Evolutionary conservation across 2,888 invertebrate genomes (phyloP), one percentile per base, ranked within the genome.

Genomic region (Oxycera nigricornis): DNA sequence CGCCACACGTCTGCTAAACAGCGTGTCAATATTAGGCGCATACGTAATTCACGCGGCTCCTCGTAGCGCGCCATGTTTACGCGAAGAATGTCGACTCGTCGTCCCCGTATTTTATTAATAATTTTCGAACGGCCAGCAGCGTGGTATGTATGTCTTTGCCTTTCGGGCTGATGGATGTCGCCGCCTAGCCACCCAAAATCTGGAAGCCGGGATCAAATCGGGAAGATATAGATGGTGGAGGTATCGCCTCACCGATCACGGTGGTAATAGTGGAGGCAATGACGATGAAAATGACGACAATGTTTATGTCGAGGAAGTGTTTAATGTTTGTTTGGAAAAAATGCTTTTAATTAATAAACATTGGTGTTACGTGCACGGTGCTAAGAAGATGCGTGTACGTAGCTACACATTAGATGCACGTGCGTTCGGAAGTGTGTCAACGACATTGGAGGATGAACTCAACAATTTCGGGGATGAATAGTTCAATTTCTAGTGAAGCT

Each of bases 271-370:
- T 24, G 7, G 28, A 62, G 62, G 52, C 31, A 26, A 50, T n/a
- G 46, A 70, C 31, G 70, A 68, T 41, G 61, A 59, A n/a, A 7
- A 50, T 62, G 65, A 52, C 70, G 70, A 59, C 55, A 50, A 46
- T 76, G 75, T 76, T 76, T 73, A 74, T 52, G 31, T 65, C 57
- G 57, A 65, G 75, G 73, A 72, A 72, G 72, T 73, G 72, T 72
- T 70, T 72, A 76, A 74, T 76, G 75, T 76, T 76, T 76, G 72
- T 74, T 75, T 76, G 75, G n/a, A 72, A 39, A 70, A 70, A 74
- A 62, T 73, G 73, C 73, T 74, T 76, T 76, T 76, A 76, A 76
- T 76, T 76, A n/a, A 76, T 76, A 76, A 76, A 76, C 75, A 76
- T 61, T 46, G 35, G 52, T 52, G 20, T 31, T 50, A 73, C 61